Evolutionary conservation across 2,113 vertebrate genomes (phyloP).

Genomic region (Baryphthengus martii): DNA sequence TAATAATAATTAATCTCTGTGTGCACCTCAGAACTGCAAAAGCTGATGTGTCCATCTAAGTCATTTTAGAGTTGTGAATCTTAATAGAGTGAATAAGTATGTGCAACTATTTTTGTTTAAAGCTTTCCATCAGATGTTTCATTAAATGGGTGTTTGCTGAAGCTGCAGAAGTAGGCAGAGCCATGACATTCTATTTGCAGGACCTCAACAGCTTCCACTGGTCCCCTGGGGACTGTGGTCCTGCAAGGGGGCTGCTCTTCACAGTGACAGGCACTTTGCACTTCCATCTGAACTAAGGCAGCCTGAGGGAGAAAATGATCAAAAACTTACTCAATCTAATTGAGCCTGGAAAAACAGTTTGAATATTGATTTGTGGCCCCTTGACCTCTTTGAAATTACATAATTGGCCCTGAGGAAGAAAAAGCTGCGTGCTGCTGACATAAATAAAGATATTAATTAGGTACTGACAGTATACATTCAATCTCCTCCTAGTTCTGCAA

Average conservation of each 20-base stretch:
- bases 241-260: not conserved
- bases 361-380: not conserved
- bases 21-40: not conserved
- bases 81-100: not conserved
- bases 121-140: not conserved
- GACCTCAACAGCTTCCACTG: not conserved
- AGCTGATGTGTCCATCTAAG: not conserved
- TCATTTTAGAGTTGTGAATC: not conserved
- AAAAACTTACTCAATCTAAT: not conserved
- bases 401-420: not conserved
- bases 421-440: not conserved
- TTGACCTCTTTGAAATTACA: constrained; percentile 10
- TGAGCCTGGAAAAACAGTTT: constrained; percentile 1
- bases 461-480: not conserved
- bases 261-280: not conserved
- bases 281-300: not conserved
- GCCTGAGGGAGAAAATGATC: not conserved
- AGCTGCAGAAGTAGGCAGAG: not conserved
- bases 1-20: not conserved
- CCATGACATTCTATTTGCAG: not conserved
- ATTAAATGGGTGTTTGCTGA: not conserved
- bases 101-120: not conserved
- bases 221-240: not conserved
- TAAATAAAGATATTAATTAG: constrained; percentile 39
- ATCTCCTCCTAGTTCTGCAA: not conserved